These are phyloP conservation scores for Meiosimyza decipiens DNA, from an alignment of 2,888 invertebrate genomes.

Conservation along the genomic window DNA sequence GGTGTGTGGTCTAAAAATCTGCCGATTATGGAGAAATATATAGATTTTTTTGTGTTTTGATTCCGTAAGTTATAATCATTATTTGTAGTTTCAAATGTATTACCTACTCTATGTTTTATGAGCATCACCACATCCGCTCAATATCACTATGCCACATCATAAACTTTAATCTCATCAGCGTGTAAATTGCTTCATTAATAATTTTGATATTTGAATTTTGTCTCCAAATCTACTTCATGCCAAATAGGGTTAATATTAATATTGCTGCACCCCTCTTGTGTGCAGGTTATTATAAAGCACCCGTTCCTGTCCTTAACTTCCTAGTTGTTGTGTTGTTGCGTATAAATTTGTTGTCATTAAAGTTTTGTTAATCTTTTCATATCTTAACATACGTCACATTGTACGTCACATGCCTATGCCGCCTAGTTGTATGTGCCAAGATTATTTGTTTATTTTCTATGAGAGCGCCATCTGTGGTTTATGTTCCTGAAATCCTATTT, in stretches of 20 bases:
- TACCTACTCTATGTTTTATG: too few species aligned
- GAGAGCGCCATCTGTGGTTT: slow-evolving; percentile 31
- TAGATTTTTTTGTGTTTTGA: too few species aligned
- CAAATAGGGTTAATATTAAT: too few species aligned
- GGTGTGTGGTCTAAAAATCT: slow-evolving; percentile 4
- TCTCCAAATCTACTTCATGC: slow-evolving; percentile 12
- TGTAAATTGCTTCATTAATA: slow-evolving; percentile 64
- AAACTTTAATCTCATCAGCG: slow-evolving; percentile 57
- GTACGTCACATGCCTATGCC: background rate
- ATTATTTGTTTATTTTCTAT: slow-evolving; percentile 27
- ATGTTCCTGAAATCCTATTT: slow-evolving; percentile 33
- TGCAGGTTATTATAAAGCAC: slow-evolving; percentile 15
- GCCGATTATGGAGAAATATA: background rate
- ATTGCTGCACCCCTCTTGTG: background rate
- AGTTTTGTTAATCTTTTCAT: slow-evolving; percentile 31
- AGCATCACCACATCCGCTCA: slow-evolving; percentile 1
- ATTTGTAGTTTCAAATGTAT: too few species aligned
- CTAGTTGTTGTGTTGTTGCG: slow-evolving; percentile 26
- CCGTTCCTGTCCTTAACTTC: background rate
- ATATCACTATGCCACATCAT: slow-evolving; percentile 28
- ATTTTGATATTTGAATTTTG: slow-evolving; percentile 53
- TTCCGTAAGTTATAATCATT: too few species aligned
- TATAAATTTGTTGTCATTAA: slow-evolving; percentile 47
- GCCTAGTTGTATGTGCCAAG: slow-evolving; percentile 20
- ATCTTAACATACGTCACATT: slow-evolving; percentile 10